Evolutionary conservation across 53 echinoderm and acorn worm genomes (phyloP).

Genomic region (Apostichopus leukothele): DNA sequence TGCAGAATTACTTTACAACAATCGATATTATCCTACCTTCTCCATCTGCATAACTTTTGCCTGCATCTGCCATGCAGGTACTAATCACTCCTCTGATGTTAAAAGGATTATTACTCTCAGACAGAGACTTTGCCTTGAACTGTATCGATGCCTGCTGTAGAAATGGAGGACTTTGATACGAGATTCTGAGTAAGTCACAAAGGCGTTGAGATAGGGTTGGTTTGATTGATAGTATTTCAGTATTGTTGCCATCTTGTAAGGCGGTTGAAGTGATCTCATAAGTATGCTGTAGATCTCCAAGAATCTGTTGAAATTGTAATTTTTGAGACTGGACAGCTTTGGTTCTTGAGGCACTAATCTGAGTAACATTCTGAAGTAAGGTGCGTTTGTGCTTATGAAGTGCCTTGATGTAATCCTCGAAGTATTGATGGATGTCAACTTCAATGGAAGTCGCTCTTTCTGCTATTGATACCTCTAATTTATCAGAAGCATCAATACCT

Average conservation of each 20-base stretch:
- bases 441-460: constrained; percentile 59
- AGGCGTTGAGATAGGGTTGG: constrained; percentile 70
- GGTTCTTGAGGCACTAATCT: constrained; percentile 62
- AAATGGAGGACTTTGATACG: constrained; percentile 76
- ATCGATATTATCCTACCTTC: constrained; percentile 61
- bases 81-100: constrained; percentile 71
- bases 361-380: constrained; percentile 59
- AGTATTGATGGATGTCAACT: constrained; percentile 71
- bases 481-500: constrained; percentile 66
- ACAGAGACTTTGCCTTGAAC: constrained; percentile 67
- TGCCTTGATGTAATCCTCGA: constrained; percentile 72
- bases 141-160: constrained; percentile 62
- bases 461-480: constrained; percentile 56
- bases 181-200: constrained; percentile 65
- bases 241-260: constrained; percentile 71
- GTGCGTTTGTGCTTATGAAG: constrained; percentile 74
- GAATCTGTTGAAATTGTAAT: constrained; percentile 75
- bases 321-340: constrained; percentile 76
- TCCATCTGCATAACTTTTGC: constrained; percentile 67
- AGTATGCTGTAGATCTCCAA: constrained; percentile 81
- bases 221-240: constrained; percentile 82
- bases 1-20: neutral
- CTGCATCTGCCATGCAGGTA: constrained; percentile 62
- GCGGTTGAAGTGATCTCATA: constrained; percentile 63
- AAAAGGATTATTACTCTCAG: constrained; percentile 65